These are phyloP conservation scores for Drosophila ustulata DNA, from an alignment of 2,888 invertebrate species.

Conservation along the genomic window DNA sequence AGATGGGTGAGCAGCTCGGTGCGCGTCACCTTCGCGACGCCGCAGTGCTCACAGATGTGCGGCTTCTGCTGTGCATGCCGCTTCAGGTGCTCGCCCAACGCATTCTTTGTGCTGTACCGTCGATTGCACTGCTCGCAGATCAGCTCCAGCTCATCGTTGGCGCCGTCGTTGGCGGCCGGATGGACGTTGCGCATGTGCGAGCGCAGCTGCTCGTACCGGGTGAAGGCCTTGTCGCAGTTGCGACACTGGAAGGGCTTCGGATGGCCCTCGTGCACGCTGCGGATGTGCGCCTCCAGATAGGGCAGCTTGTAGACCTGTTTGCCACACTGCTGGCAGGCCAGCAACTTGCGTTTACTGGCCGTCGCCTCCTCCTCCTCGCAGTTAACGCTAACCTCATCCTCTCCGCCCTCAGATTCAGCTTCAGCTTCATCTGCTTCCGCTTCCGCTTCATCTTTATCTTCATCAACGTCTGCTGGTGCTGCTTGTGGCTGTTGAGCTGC, in stretches of 20 bases:
- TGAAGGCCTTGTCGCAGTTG: slow-evolving; percentile 75
- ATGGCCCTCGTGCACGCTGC: slow-evolving; percentile 78
- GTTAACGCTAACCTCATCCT: slow-evolving; percentile 19
- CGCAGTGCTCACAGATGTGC: slow-evolving; percentile 81
- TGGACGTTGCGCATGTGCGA: slow-evolving; percentile 73
- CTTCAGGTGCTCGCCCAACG: slow-evolving; percentile 80
- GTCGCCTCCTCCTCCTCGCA: slow-evolving; percentile 3
- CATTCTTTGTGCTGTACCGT: slow-evolving; percentile 80
- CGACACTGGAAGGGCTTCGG: slow-evolving; percentile 79
- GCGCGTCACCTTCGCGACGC: slow-evolving; percentile 81
- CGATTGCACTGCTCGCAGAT: slow-evolving; percentile 77
- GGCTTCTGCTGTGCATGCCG: slow-evolving; percentile 80
- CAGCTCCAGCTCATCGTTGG: slow-evolving; percentile 46
- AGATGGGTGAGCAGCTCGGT: slow-evolving; percentile 81
- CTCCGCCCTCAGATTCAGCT: background rate
- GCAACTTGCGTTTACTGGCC: slow-evolving; percentile 51
- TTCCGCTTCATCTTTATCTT: slow-evolving; percentile 2
- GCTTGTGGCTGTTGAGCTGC: background rate
- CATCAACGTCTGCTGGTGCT: slow-evolving; percentile 4
- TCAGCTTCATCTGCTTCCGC: slow-evolving; percentile 8
- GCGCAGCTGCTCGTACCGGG: slow-evolving; percentile 74
- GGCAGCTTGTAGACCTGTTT: slow-evolving; percentile 80
- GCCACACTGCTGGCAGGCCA: slow-evolving; percentile 70
- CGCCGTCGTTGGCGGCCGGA: slow-evolving; percentile 16
- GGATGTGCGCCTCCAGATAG: slow-evolving; percentile 81